phyloP scores from a whole-genome alignment of 2,888 invertebrate genomes.

The Mythimna impura region DNA sequence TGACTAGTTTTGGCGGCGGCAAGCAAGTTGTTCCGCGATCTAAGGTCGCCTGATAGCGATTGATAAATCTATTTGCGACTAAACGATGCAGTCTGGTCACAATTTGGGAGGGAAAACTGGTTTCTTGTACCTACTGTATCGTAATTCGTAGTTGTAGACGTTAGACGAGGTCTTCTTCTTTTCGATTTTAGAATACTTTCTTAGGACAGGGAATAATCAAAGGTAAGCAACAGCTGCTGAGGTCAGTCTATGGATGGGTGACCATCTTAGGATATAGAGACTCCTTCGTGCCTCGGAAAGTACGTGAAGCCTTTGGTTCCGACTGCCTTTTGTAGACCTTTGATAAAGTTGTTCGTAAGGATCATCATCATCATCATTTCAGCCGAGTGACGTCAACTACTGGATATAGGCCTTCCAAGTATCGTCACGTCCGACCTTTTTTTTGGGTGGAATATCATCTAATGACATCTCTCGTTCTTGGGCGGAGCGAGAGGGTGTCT shows the following conservation, averaged over 20 bases:
- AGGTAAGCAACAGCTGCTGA: background rate
- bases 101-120: slow-evolving; percentile 36
- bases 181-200: background rate
- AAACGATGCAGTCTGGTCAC: slow-evolving; percentile 25
- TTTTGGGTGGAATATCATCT: no score
- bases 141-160: background rate
- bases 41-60: slow-evolving; percentile 65
- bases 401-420: no score
- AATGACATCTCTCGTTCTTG: no score
- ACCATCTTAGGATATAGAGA: background rate
- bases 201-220: background rate
- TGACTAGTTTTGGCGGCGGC: slow-evolving; percentile 70
- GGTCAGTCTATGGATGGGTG: background rate
- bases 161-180: background rate
- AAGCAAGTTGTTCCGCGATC: slow-evolving; percentile 71
- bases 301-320: background rate
- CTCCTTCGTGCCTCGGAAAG: background rate
- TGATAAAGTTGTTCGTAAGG: background rate
- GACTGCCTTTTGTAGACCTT: background rate
- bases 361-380: no score
- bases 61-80: slow-evolving; percentile 47
- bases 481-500: no score
- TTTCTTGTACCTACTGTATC: slow-evolving; percentile 11
- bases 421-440: no score
- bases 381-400: no score